Conservation (phyloP, 2,797 vertebrate species). For the Microhierax caerulescens region DNA sequence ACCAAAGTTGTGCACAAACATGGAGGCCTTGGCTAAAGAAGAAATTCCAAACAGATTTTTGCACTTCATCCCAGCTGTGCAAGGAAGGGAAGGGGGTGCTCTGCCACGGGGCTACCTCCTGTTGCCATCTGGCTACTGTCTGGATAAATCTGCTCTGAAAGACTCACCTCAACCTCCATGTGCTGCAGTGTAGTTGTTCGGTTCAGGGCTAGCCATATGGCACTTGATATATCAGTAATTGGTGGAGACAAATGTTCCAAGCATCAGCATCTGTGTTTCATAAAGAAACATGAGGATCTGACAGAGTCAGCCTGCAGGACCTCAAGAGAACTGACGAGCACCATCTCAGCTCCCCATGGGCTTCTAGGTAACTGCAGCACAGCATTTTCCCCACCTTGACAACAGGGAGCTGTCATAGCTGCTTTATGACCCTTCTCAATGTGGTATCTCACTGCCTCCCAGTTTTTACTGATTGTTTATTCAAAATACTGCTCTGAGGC, state of each 20-base stretch:
- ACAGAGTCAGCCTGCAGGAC: not conserved
- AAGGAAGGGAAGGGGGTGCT: not conserved
- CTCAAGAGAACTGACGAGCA: not conserved
- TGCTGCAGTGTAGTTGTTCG: not conserved
- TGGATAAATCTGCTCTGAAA: not conserved
- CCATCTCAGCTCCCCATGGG: not conserved
- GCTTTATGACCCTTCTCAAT: not conserved
- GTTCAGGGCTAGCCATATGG: not conserved
- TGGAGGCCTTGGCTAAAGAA: not conserved
- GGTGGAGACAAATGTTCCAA: not conserved
- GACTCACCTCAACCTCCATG: not conserved
- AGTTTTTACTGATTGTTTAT: not conserved
- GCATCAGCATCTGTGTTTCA: conserved; percentile 5
- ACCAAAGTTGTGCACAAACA: not conserved
- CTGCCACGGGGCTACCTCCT: not conserved
- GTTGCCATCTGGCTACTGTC: not conserved
- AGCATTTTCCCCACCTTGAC: not conserved
- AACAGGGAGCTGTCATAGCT: not conserved
- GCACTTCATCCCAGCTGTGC: not conserved
- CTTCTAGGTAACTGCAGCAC: not conserved
- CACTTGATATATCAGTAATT: not conserved
- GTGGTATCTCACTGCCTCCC: not conserved
- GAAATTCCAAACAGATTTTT: not conserved
- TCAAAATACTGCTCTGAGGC: not conserved
- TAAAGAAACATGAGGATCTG: not conserved